These are phyloP conservation scores for Drosophila imparisetae DNA, from an alignment of 2,888 invertebrate species.

Conservation along the genomic window DNA sequence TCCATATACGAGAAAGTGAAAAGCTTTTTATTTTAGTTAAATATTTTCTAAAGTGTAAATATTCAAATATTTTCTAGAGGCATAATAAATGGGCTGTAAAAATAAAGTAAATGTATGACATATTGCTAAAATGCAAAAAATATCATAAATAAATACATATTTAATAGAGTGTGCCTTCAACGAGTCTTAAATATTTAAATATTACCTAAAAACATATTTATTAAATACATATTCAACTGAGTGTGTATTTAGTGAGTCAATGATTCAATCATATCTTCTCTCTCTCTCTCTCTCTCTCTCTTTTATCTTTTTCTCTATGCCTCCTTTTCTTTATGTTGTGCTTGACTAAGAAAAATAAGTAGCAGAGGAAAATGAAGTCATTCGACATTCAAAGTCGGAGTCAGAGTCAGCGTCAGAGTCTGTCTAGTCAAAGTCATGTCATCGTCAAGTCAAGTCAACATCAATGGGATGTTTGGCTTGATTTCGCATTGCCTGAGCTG, in stretches of 20 bases:
- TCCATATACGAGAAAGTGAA: background rate
- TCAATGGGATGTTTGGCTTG: slow-evolving; percentile 43
- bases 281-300: background rate
- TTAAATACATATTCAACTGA: background rate
- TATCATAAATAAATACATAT: no score
- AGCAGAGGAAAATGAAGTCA: slow-evolving; percentile 31
- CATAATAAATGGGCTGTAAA: no score
- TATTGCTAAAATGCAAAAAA: no score
- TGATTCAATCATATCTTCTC: background rate
- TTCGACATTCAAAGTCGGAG: slow-evolving; percentile 36
- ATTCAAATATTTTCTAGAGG: background rate
- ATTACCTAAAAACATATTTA: background rate
- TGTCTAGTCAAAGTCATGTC: slow-evolving; percentile 50
- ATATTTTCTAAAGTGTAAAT: background rate
- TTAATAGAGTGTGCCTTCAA: no score
- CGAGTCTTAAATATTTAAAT: background rate
- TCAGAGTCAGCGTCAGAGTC: slow-evolving; percentile 9
- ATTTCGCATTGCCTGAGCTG: slow-evolving; percentile 55
- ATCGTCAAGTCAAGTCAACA: slow-evolving; percentile 51
- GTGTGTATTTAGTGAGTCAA: background rate
- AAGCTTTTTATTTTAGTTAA: background rate
- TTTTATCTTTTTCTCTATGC: background rate
- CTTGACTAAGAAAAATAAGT: slow-evolving; percentile 2
- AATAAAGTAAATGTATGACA: no score
- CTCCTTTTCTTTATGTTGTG: background rate